Evolutionary conservation across 2,797 vertebrate genomes (phyloP).

Genomic region (Rhinichthys osculus): DNA sequence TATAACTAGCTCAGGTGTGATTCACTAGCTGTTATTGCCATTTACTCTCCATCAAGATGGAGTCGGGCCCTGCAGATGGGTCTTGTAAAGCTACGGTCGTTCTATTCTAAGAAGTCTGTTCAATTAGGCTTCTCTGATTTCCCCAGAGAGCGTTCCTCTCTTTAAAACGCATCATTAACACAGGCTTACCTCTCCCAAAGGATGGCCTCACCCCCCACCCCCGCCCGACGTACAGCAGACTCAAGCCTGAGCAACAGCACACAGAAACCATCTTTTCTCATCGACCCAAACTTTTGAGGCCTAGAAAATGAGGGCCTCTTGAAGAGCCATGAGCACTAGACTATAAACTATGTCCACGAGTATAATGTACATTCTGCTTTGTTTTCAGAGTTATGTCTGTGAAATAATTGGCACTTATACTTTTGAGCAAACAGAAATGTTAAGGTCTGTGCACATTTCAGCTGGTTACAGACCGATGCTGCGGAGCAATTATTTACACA

Average conservation of each 20-base stretch:
- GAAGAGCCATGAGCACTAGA: background rate
- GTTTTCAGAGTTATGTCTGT: background rate
- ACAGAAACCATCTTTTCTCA: conserved; percentile 21
- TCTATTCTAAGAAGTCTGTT: conserved; percentile 70
- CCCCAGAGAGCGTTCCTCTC: conserved; percentile 66
- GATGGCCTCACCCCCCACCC: conserved; percentile 14
- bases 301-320: background rate
- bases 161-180: conserved; percentile 64
- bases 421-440: background rate
- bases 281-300: conserved; percentile 14
- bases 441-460: background rate
- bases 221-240: conserved; percentile 24
- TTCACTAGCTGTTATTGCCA: conserved; percentile 31
- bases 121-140: conserved; percentile 80
- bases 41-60: conserved; percentile 36
- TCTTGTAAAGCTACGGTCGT: conserved; percentile 46
- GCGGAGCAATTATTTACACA: background rate
- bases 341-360: background rate
- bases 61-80: conserved; percentile 31
- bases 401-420: background rate
- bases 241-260: conserved; percentile 35
- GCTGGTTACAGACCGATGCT: background rate
- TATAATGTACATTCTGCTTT: background rate
- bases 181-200: conserved; percentile 54
- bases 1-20: conserved; percentile 39